Conservation (phyloP, 2,113 vertebrate genomes). For the Australoheros scitulus region DNA sequence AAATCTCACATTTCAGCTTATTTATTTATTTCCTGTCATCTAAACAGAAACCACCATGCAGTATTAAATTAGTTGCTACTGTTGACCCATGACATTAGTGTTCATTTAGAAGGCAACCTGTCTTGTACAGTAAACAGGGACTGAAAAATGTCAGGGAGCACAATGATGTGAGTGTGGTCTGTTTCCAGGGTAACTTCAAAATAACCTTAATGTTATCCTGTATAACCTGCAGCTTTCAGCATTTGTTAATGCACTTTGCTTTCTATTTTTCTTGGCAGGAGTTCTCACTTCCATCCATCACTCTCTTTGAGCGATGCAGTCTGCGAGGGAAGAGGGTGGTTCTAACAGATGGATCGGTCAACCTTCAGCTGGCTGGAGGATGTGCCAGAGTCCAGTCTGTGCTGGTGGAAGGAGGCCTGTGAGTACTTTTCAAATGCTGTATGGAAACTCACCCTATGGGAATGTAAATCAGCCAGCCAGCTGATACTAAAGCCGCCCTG, state of each 20-base stretch:
- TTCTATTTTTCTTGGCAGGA: slow-evolving; percentile 77
- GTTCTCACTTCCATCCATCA: slow-evolving; percentile 88
- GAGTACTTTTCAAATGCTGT: slow-evolving; percentile 70
- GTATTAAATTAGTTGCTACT: background rate
- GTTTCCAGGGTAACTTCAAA: slow-evolving; percentile 51
- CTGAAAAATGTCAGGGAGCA: background rate
- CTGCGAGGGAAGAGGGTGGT: slow-evolving; percentile 89
- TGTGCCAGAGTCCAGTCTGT: slow-evolving; percentile 86
- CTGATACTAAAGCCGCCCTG: background rate
- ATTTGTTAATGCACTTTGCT: background rate
- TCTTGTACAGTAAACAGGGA: background rate
- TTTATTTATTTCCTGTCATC: background rate
- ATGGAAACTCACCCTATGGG: background rate
- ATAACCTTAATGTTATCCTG: slow-evolving; percentile 5
- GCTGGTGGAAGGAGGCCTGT: slow-evolving; percentile 89
- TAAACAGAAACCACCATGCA: background rate
- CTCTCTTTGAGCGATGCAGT: slow-evolving; percentile 85
- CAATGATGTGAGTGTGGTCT: background rate
- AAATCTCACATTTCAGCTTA: background rate
- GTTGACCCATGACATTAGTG: background rate
- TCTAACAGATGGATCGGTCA: slow-evolving; percentile 82
- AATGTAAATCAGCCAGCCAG: background rate
- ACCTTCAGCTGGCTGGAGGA: slow-evolving; percentile 87
- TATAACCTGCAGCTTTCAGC: background rate
- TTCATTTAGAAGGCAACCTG: background rate